phyloP scores from a whole-genome alignment of 1,140 invertebrate species.

The Drosophila virilis region DNA sequence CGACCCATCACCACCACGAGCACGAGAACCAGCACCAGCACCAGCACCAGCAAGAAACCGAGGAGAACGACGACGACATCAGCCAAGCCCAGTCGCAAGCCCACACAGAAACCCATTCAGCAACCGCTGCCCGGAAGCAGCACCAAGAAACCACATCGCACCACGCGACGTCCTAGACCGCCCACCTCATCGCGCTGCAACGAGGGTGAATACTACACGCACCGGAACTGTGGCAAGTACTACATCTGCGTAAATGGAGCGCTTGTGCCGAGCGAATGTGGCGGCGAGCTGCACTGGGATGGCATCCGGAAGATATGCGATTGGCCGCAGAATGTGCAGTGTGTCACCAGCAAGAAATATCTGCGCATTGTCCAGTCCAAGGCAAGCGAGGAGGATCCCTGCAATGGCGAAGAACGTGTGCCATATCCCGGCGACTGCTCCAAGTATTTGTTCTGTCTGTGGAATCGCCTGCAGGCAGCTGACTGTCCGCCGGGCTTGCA shows the following conservation, averaged over 20 bases:
- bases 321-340: slow-evolving; percentile 85
- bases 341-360: slow-evolving; percentile 73
- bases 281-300: slow-evolving; percentile 90
- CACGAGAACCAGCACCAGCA: neutral
- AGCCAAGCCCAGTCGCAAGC: slow-evolving; percentile 33
- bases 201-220: slow-evolving; percentile 85
- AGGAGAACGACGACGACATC: slow-evolving; percentile 30
- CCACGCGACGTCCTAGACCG: slow-evolving; percentile 50
- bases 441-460: slow-evolving; percentile 91
- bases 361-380: slow-evolving; percentile 63
- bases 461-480: slow-evolving; percentile 90
- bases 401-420: slow-evolving; percentile 88
- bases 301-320: slow-evolving; percentile 90
- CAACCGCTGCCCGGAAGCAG: neutral
- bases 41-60: slow-evolving; percentile 36
- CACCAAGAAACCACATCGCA: slow-evolving; percentile 30
- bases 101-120: slow-evolving; percentile 19
- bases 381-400: slow-evolving; percentile 85
- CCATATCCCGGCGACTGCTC: slow-evolving; percentile 88
- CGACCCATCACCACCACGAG: slow-evolving; percentile 15
- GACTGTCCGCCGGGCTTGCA: slow-evolving; percentile 90
- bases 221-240: slow-evolving; percentile 83
- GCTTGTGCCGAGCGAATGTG: slow-evolving; percentile 85
- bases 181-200: slow-evolving; percentile 64
- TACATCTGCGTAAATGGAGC: slow-evolving; percentile 78